Evolutionary conservation across 1,140 invertebrate species (phyloP).

Genomic region (Lordiphosa clarofinis): DNA sequence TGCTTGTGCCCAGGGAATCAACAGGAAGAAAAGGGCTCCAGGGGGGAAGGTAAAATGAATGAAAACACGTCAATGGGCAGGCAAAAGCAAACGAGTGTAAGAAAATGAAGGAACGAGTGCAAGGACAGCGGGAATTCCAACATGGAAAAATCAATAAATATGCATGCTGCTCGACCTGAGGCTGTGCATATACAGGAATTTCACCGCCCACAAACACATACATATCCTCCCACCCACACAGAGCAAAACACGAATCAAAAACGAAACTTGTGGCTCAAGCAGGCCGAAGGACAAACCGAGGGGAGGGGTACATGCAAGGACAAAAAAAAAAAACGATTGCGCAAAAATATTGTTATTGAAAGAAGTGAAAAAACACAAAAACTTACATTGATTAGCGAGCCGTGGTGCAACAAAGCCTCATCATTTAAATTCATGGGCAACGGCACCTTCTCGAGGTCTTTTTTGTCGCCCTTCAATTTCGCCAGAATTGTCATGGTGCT

Average conservation of each 20-base stretch:
- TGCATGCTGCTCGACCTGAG: conserved; percentile 39
- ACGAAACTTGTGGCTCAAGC: conserved; percentile 59
- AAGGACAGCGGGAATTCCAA: conserved; percentile 64
- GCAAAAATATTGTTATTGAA: conserved; percentile 25
- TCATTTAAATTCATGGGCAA: conserved; percentile 84
- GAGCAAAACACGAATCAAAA: conserved; percentile 2
- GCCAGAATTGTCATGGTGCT: conserved; percentile 59
- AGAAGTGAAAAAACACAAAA: conserved; percentile 9
- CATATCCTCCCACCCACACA: conserved; percentile 4
- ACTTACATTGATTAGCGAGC: conserved; percentile 67
- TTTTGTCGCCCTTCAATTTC: conserved; percentile 53
- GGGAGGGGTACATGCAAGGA: conserved; percentile 38
- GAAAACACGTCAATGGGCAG: conserved; percentile 22
- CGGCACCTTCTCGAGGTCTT: conserved; percentile 82
- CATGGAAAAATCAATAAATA: conserved; percentile 65
- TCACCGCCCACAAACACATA: conserved; percentile 15
- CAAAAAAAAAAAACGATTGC: conserved; percentile 40
- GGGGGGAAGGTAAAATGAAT: conserved; percentile 6
- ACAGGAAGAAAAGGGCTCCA: conserved; percentile 9
- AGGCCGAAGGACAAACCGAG: conserved; percentile 35
- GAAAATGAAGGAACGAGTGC: conserved; percentile 40
- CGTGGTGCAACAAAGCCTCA: conserved; percentile 59
- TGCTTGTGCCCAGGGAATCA: conserved; percentile 12
- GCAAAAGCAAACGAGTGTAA: conserved; percentile 9
- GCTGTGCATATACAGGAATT: conserved; percentile 32